phyloP scores from a whole-genome alignment of 2,113 vertebrate genomes.

The Tragelaphus strepsiceros region DNA sequence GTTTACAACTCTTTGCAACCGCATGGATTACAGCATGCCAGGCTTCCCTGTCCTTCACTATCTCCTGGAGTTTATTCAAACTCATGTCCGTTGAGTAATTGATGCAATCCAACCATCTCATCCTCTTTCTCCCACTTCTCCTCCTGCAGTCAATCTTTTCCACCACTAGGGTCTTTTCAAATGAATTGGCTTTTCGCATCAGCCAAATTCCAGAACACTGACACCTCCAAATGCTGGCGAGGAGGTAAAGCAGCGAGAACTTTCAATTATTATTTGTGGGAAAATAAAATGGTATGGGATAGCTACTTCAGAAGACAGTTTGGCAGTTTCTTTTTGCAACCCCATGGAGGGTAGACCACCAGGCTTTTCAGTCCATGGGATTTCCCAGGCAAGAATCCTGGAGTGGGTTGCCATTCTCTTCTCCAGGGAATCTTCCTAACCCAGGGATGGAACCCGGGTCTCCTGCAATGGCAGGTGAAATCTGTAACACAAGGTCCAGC shows the following conservation, averaged over 20 bases:
- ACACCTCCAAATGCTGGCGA: neutral
- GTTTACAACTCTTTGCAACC: neutral
- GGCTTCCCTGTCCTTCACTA: neutral
- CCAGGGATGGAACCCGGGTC: accelerated
- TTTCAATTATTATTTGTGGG: neutral
- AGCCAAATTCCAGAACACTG: neutral
- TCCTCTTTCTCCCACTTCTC: neutral
- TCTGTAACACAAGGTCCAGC: neutral
- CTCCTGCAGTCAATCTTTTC: neutral
- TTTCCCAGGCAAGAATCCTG: neutral
- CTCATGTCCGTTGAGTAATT: neutral
- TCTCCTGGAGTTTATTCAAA: neutral
- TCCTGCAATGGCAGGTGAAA: neutral
- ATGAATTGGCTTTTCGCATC: neutral
- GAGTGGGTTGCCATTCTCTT: neutral
- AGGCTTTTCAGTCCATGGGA: neutral
- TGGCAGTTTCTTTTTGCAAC: neutral
- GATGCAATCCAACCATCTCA: neutral
- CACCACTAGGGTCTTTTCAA: neutral
- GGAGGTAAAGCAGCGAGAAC: neutral
- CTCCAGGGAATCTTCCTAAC: neutral
- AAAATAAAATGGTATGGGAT: neutral
- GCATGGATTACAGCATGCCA: neutral
- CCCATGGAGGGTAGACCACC: neutral
- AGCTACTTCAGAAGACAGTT: neutral